Percentiles rank a stretch among this genome's conserved stretches.
Conservation (phyloP, 2,113 vertebrate species). For the Anguilla japonica region DNA sequence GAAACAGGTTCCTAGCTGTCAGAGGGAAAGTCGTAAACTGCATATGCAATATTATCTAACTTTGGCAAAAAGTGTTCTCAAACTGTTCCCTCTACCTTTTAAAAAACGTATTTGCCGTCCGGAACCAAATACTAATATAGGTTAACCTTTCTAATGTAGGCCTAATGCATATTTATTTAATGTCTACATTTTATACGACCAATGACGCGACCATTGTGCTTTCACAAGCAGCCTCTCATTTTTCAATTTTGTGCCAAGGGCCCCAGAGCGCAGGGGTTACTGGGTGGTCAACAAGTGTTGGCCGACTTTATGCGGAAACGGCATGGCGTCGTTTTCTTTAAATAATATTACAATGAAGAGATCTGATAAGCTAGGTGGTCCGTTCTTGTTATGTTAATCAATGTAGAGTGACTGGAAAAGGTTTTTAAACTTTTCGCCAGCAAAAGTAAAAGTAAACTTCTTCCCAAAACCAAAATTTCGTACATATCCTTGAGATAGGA, state of each 20-base stretch:
- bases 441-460: too few relatives aligned
- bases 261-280: slow-evolving; percentile 53
- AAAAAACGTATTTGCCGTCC: too few relatives aligned
- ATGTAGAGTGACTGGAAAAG: slow-evolving; percentile 52
- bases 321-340: slow-evolving; percentile 58
- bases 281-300: slow-evolving; percentile 57
- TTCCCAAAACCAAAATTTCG: too few relatives aligned
- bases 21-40: too few relatives aligned
- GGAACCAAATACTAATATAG: too few relatives aligned
- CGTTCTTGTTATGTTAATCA: slow-evolving; percentile 59
- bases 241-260: not conserved
- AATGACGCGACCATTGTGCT: not conserved
- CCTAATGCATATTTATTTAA: not conserved
- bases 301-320: slow-evolving; percentile 58
- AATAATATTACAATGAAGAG: slow-evolving; percentile 65
- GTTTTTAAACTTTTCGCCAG: slow-evolving; percentile 54
- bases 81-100: too few relatives aligned
- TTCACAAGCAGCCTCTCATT: not conserved
- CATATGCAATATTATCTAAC: too few relatives aligned
- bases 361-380: slow-evolving; percentile 63
- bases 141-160: too few relatives aligned
- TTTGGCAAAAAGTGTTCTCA: too few relatives aligned
- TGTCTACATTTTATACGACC: not conserved
- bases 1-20: not conserved
- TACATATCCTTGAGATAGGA: too few relatives aligned